Conservation (phyloP, 1,140 invertebrate species). For the Aphaenogaster floridana region DNA sequence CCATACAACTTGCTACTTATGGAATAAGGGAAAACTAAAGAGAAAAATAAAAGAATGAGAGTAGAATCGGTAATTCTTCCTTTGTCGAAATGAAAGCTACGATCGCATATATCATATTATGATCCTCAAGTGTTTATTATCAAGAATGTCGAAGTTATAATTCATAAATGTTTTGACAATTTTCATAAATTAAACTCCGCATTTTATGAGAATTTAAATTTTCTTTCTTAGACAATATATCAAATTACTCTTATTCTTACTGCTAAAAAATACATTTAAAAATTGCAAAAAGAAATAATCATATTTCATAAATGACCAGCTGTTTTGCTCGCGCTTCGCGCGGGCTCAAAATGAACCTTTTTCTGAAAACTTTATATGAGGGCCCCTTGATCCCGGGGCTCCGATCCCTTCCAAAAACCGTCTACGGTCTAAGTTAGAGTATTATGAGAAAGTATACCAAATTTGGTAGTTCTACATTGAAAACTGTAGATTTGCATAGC, state of each 20-base stretch:
- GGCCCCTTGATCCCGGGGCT: too few species aligned
- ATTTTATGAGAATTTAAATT: neutral
- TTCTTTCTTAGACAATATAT: neutral
- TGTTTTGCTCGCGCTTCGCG: too few species aligned
- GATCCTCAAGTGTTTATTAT: neutral
- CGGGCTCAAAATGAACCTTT: too few species aligned
- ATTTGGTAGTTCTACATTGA: too few species aligned
- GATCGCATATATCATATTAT: neutral
- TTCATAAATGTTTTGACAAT: neutral
- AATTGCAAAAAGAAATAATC: too few species aligned
- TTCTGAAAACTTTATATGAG: too few species aligned
- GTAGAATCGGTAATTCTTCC: constrained; percentile 10
- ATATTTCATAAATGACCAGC: too few species aligned
- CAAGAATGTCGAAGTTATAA: neutral
- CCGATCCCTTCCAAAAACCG: too few species aligned
- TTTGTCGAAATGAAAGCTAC: neutral
- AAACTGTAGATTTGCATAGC: too few species aligned
- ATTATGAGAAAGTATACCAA: too few species aligned
- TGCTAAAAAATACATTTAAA: too few species aligned
- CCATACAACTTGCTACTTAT: constrained; percentile 27
- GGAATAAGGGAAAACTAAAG: constrained; percentile 26
- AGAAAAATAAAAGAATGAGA: constrained; percentile 43
- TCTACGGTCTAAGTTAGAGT: too few species aligned
- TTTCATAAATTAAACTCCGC: neutral
- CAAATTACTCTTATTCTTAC: neutral